Percentiles rank a stretch among this genome's conserved stretches.
Conservation (phyloP, 30 jellyfish, hydroid and myxozoan species). For the Chironex yamaguchii region DNA sequence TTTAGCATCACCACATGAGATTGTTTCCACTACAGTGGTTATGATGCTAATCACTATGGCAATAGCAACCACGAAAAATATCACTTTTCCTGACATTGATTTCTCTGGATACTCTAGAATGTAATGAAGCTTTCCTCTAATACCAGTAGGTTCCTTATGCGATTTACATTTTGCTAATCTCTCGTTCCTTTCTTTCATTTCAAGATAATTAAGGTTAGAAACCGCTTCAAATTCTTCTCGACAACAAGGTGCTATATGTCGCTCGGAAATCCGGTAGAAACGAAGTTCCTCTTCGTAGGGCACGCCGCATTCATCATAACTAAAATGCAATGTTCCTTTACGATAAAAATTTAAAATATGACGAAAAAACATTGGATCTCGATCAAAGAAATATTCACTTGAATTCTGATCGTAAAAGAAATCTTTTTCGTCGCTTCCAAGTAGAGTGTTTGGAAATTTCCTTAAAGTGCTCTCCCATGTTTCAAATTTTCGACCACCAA, state of each 20-base stretch:
- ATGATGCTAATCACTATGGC: conserved; percentile 77
- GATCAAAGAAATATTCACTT: conserved; percentile 76
- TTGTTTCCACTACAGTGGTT: conserved; percentile 79
- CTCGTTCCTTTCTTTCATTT: conserved; percentile 12
- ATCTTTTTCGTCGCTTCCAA: conserved; percentile 79
- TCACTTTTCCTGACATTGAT: conserved; percentile 56
- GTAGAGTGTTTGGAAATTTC: conserved; percentile 72
- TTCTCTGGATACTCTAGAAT: conserved; percentile 67
- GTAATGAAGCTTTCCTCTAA: conserved; percentile 57
- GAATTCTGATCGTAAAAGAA: conserved; percentile 14
- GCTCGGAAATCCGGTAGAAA: conserved; percentile 70
- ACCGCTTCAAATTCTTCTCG: conserved; percentile 70
- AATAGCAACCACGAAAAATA: conserved; percentile 68
- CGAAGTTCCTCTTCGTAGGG: conserved; percentile 82
- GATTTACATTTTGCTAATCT: not conserved
- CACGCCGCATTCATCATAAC: conserved; percentile 74
- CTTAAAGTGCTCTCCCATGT: conserved; percentile 85
- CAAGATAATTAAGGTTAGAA: not conserved
- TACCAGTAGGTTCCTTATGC: not conserved
- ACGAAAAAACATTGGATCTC: conserved; percentile 85
- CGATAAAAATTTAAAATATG: conserved; percentile 79
- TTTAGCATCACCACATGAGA: conserved; percentile 71
- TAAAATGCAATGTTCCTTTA: conserved; percentile 73
- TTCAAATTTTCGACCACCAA: conserved; percentile 81
- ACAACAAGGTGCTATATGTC: conserved; percentile 72